phyloP scores from a whole-genome alignment of 1,140 invertebrate species.

The Apis dorsata region DNA sequence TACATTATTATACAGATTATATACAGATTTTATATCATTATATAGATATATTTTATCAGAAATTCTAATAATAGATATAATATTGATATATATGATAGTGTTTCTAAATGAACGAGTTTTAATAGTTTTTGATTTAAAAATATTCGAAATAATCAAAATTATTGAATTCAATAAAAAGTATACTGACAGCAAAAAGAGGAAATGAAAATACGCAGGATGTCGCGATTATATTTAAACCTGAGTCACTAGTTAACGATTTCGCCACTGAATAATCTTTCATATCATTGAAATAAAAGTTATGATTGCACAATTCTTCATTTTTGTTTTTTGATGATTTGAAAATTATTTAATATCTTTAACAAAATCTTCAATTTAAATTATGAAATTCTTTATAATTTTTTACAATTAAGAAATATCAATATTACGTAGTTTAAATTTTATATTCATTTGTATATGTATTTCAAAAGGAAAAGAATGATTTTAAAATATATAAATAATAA shows the following conservation, averaged over 20 bases:
- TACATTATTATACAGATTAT: too few relatives aligned
- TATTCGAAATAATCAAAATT: background rate
- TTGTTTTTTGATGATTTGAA: background rate
- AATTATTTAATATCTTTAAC: background rate
- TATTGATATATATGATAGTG: too few relatives aligned
- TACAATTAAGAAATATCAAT: background rate
- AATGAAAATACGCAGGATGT: conserved; percentile 44
- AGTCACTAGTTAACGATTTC: conserved; percentile 57
- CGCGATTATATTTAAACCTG: conserved; percentile 64
- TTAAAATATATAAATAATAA: background rate
- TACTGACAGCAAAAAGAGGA: background rate
- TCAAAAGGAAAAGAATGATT: background rate
- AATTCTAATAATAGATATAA: too few relatives aligned
- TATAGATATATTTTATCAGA: too few relatives aligned
- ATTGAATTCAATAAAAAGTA: conserved; percentile 5
- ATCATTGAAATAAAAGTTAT: conserved; percentile 27
- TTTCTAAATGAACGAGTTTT: too few relatives aligned
- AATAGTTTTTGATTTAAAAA: background rate
- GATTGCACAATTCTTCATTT: conserved; percentile 3
- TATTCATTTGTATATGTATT: background rate
- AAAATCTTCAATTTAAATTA: too few relatives aligned
- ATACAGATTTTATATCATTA: too few relatives aligned
- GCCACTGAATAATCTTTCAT: conserved; percentile 49
- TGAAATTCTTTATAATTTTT: background rate
- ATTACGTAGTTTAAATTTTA: background rate